These are phyloP conservation scores for Hippolais icterina DNA, from an alignment of 2,113 vertebrate species.

Conservation along the genomic window DNA sequence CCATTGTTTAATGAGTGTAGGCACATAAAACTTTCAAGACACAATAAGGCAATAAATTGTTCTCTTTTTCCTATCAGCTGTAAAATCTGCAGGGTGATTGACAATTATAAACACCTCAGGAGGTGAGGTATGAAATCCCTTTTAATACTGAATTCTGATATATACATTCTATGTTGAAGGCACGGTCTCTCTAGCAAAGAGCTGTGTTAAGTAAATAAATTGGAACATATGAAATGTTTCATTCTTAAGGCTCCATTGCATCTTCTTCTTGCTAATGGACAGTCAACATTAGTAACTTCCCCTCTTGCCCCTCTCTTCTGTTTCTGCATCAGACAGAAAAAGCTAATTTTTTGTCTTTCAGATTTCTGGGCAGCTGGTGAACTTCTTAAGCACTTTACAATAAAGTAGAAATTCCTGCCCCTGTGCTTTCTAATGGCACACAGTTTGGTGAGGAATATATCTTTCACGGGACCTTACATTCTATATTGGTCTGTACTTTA, in stretches of 20 bases:
- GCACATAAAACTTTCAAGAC: neutral
- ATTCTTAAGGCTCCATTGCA: neutral
- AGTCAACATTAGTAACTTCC: neutral
- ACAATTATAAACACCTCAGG: neutral
- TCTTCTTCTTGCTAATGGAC: neutral
- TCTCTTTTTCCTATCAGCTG: neutral
- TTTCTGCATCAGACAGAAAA: neutral
- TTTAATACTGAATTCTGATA: neutral
- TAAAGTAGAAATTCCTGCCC: neutral
- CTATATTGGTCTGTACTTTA: neutral
- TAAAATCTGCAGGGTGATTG: neutral
- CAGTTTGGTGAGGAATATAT: neutral
- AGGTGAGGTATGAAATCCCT: neutral
- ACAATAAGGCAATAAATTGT: neutral
- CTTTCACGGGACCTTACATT: neutral
- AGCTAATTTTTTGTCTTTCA: neutral
- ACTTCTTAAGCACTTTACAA: neutral
- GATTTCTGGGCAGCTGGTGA: neutral
- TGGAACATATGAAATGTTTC: neutral
- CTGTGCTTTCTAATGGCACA: neutral
- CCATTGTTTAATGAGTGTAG: neutral
- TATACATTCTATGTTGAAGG: neutral
- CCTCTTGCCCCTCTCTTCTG: neutral
- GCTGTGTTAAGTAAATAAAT: neutral
- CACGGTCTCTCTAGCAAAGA: neutral